Evolutionary conservation across 2,888 invertebrate species (phyloP), one percentile per base, ranked within the genome.

Genomic region (Oscheius sp.): DNA sequence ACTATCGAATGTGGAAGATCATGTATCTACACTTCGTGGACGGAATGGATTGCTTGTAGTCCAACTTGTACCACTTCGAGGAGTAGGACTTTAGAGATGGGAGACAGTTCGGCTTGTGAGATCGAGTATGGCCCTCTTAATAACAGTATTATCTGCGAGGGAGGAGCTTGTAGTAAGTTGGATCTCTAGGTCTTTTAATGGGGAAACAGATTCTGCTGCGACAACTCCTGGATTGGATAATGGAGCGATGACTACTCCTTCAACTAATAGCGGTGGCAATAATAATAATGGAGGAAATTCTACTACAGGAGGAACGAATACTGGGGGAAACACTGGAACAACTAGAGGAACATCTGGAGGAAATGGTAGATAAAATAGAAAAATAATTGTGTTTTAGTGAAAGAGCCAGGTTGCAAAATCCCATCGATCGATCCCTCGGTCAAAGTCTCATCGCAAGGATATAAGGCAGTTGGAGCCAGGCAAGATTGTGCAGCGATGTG

Each of bases 401-500:
- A 39, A 25, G 66, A 55, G 37, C 55, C 45, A 2, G 69, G 69
- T 15, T 69, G 69, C 20, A 31, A 50, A 10, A 64, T 69, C 10
- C 34, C 25, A 15, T 39, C 33, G 15, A 31, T 69, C 27, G 69
- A 69, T 37, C 69, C 69, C 12, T 50, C 69, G 17, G 53, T 39
- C 17, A 29, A 42, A 2, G 48, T 50, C 4, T 69, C 69, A 10
- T 63, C 69, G 0, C 6, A 50, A 39, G 69, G 69, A 27, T 63
- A 34, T 27, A 69, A 69, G 53, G 64, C 61, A 17, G 63, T 69
- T 5, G 69, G 69, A 42, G 53, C 63, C 15, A 15, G 53, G 42
- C 8, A n/a, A 10, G 45, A 69, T 42, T 69, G 69, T 52, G 69
- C 61, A 10, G 39, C 42, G 10, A 45, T 45, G 27, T 69, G 69